Conservation (phyloP, 30 jellyfish, hydroid and myxozoan species). For the Catostylus mosaicus region DNA sequence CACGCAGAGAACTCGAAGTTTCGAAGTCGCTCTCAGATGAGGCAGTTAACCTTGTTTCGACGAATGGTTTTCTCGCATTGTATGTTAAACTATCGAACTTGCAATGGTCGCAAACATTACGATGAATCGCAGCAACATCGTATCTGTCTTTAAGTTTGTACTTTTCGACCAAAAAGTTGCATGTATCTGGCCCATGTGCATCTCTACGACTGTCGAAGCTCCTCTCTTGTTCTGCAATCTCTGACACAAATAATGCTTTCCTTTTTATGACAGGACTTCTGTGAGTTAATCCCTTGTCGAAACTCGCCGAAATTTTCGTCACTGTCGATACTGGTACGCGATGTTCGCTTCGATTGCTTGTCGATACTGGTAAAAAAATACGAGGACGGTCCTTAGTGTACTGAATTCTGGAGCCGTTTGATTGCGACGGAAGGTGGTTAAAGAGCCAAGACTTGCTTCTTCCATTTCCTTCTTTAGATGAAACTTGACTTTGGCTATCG, state of each 20-base stretch:
- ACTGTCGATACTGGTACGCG: too few species aligned
- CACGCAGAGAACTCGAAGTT: too few species aligned
- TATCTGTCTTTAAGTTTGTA: constrained; percentile 43
- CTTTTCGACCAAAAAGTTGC: constrained; percentile 18
- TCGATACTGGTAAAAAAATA: background rate
- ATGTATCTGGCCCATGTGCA: background rate
- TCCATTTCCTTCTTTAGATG: background rate
- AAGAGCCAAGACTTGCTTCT: background rate
- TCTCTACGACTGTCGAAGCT: too few species aligned
- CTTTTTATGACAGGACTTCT: too few species aligned
- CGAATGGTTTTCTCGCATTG: background rate
- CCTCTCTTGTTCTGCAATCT: too few species aligned
- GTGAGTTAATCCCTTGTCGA: too few species aligned
- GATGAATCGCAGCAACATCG: constrained; percentile 28
- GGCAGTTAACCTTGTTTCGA: background rate
- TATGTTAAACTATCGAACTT: constrained; percentile 1
- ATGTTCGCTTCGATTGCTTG: too few species aligned
- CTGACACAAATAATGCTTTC: too few species aligned
- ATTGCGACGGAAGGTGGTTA: background rate
- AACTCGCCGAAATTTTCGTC: background rate
- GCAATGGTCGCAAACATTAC: constrained; percentile 47
- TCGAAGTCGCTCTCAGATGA: background rate
- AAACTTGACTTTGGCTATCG: background rate
- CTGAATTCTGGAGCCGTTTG: background rate
- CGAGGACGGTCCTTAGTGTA: background rate